A percentile compares a stretch with the other conserved stretches of the same genome.
phyloP scores from a whole-genome alignment of 2,888 invertebrate species.

The Thymelicus acteon region DNA sequence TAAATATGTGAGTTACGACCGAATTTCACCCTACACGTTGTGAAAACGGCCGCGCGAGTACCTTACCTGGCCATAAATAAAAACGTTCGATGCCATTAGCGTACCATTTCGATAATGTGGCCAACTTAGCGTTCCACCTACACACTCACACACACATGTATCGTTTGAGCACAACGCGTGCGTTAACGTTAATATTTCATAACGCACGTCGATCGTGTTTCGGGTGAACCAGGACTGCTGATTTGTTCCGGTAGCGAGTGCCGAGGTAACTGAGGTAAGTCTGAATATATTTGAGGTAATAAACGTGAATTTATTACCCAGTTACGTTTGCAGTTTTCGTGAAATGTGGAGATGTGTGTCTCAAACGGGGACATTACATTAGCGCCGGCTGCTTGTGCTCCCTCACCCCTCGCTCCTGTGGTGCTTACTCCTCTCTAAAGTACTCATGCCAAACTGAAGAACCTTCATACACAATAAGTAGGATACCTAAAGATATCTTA shows the following conservation, averaged over 20 bases:
- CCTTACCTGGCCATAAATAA: constrained; percentile 66
- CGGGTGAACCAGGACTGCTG: constrained; percentile 65
- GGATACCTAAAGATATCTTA: no score
- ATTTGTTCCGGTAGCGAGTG: constrained; percentile 75
- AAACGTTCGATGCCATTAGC: constrained; percentile 69
- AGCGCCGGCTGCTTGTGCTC: constrained; percentile 56
- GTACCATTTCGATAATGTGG: constrained; percentile 68
- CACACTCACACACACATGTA: constrained; percentile 49
- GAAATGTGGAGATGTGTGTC: constrained; percentile 76
- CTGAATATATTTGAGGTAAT: constrained; percentile 77
- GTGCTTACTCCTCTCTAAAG: not conserved
- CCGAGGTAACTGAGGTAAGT: constrained; percentile 68
- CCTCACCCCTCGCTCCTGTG: not conserved
- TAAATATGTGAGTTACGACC: constrained; percentile 53
- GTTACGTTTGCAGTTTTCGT: constrained; percentile 81
- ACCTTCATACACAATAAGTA: not conserved
- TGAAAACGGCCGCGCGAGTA: constrained; percentile 57
- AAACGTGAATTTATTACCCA: constrained; percentile 81
- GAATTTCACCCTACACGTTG: constrained; percentile 51
- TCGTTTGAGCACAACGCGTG: constrained; percentile 64
- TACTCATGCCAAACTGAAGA: not conserved
- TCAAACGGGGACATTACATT: constrained; percentile 68
- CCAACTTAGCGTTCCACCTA: constrained; percentile 58
- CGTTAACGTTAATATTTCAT: constrained; percentile 73
- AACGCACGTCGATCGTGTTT: constrained; percentile 64